phyloP scores from a whole-genome alignment of 2,113 vertebrate species.

The Pantherophis guttatus region DNA sequence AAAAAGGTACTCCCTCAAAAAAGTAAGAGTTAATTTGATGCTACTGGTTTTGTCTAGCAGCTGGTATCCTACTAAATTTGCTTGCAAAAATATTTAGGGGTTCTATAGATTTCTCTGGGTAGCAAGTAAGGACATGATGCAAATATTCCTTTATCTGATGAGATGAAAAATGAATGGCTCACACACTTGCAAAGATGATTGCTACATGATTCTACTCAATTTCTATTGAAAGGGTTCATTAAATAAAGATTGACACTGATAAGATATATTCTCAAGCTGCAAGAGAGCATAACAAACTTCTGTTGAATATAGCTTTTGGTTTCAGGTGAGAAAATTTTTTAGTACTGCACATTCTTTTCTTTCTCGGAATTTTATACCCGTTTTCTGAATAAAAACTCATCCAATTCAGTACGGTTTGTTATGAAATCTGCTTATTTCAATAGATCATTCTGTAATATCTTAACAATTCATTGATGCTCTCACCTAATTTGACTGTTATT shows the following conservation, averaged over 20 bases:
- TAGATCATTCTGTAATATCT: conserved; percentile 42
- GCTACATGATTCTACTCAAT: conserved; percentile 61
- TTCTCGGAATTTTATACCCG: conserved; percentile 8
- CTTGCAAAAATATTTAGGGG: conserved; percentile 44
- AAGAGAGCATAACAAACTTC: conserved; percentile 23
- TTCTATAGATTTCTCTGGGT: conserved; percentile 34
- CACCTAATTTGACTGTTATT: conserved; percentile 35
- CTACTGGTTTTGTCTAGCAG: conserved; percentile 41
- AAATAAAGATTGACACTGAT: conserved; percentile 62
- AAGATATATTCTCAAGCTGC: conserved; percentile 55
- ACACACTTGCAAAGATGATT: conserved; percentile 59
- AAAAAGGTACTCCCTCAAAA: conserved; percentile 39
- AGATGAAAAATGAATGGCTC: conserved; percentile 60
- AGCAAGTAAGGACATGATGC: conserved; percentile 54
- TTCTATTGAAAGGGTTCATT: conserved; percentile 59
- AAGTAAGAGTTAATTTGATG: conserved; percentile 58
- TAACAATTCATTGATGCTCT: conserved; percentile 43
- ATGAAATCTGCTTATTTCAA: conserved; percentile 35
- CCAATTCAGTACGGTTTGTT: conserved; percentile 20
- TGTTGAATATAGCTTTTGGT: conserved; percentile 35
- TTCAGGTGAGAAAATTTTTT: conserved; percentile 40
- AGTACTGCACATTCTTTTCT: not conserved
- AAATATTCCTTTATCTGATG: conserved; percentile 66
- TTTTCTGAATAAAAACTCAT: conserved; percentile 2
- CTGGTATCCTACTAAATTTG: conserved; percentile 31